Base-by-base conservation (phyloP, 1,140 invertebrate genomes). In the Monomorium pharaonis region DNA sequence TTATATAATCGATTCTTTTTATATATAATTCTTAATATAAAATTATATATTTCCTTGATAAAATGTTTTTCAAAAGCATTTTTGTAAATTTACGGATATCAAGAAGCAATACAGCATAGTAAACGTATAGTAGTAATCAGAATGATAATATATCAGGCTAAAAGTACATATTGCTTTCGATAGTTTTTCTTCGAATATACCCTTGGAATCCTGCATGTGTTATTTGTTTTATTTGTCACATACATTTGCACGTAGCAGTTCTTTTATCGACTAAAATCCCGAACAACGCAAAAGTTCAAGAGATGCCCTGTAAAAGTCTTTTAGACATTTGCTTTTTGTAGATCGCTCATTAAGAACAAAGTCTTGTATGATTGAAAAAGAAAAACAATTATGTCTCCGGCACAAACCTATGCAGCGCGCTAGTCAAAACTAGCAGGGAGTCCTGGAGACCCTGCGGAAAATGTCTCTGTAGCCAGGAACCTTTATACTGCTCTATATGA, bases 401-500 rank as follows among this genome's bases (percentile, higher is more conserved):
- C 84, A 96, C 95, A 86, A 96, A 95, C 92, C 95, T 94, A 86
- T 95, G 94, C 70, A 96, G 93, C 83, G 96, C 95, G 88, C 95
- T 94, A 30, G 96, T 96, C 21, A 96, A 92, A 76, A 96, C 92
- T 63, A 96, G 91, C 33, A 96, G 90, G 1, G 96, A 96, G 75
- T 93, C 95, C 86, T 96, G 95, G 12, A 96, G 94, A 27, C 96
- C 96, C 83, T 96, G 95, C 7, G 95, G 95, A 76, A 96, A 93
- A 88, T 96, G 96, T 78, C 95, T 93, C 84, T 96, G 94, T 30
- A 96, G 85, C 96, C 96, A 96, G 10, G 96, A 94, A 30, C 95
- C 95, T 88, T 96, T 95, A 86, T 96, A 96, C 77, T 96, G 96
- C 89, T 96, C 96, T 60, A 95, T 96, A 47, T 96, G 94, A 56